Evolutionary conservation across 2,113 vertebrate genomes (phyloP).

Genomic region (Genyomyrus donnyi): DNA sequence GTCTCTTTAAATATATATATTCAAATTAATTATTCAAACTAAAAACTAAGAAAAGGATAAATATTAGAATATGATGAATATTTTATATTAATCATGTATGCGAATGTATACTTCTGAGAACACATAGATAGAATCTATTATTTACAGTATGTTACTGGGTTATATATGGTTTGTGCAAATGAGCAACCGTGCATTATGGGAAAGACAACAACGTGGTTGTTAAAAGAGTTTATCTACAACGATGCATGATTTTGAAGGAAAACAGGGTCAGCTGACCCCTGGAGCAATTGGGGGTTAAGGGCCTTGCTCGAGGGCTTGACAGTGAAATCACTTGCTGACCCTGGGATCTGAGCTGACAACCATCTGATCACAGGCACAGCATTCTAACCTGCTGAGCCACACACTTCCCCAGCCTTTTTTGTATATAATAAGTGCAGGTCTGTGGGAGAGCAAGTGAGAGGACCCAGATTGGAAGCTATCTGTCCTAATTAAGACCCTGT

Average conservation of each 20-base stretch:
- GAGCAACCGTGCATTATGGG: not conserved
- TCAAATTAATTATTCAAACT: not conserved
- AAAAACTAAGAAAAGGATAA: not conserved
- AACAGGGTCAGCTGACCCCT: not conserved
- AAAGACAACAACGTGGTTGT: not conserved
- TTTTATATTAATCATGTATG: not conserved
- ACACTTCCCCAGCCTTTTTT: not conserved
- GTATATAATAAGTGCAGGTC: not conserved
- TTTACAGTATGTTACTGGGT: not conserved
- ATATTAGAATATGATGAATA: not conserved
- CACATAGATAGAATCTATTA: not conserved
- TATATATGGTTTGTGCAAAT: not conserved
- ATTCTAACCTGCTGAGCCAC: not conserved
- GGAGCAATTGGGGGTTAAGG: not conserved
- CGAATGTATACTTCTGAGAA: not conserved
- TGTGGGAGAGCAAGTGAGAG: not conserved
- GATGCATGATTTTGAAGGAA: not conserved
- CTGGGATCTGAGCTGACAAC: not conserved
- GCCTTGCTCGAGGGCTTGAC: not conserved
- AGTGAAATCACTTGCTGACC: not conserved
- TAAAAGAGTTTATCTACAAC: not conserved
- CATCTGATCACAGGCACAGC: not conserved
- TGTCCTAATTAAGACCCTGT: not conserved
- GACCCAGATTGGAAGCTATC: not conserved
- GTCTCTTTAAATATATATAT: not conserved